Evolutionary conservation across 37 sponge, comb jelly and placozoan genomes (phyloP).

Genomic region (Chondrilla cf. caribensis): DNA sequence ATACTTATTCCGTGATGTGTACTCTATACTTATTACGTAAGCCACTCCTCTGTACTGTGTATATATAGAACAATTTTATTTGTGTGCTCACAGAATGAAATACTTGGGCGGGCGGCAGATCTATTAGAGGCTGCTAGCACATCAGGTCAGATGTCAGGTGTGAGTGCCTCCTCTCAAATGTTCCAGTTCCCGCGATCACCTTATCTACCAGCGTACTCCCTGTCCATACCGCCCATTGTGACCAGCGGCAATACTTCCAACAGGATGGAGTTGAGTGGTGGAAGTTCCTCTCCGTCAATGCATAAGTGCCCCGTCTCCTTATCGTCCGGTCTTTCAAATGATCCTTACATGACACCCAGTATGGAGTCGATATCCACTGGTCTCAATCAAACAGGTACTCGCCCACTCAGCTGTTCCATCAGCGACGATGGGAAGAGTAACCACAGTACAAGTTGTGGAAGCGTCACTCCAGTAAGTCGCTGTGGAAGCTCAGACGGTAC

Average conservation of each 20-base stretch:
- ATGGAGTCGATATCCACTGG: neutral
- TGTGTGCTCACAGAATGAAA: constrained; percentile 31
- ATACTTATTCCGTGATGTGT: neutral
- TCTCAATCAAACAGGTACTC: neutral
- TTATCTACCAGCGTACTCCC: neutral
- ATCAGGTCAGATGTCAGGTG: constrained; percentile 1
- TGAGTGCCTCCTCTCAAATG: constrained; percentile 8
- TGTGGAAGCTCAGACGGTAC: constrained; percentile 20
- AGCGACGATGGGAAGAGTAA: constrained; percentile 15
- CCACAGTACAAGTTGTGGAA: constrained; percentile 9
- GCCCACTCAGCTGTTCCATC: constrained; percentile 9
- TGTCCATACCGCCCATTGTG: constrained; percentile 17
- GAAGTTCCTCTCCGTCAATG: neutral
- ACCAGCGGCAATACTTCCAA: neutral
- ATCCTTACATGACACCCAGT: neutral
- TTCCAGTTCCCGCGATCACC: constrained; percentile 12
- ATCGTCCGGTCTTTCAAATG: neutral
- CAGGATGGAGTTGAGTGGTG: neutral
- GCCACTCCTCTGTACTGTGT: too few relatives aligned
- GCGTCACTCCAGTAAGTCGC: constrained; percentile 4
- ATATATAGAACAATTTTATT: too few relatives aligned
- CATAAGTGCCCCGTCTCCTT: neutral
- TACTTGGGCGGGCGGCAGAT: constrained; percentile 67
- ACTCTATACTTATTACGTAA: too few relatives aligned
- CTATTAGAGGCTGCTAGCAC: constrained; percentile 38